These are phyloP conservation scores for Rhagophthalmus giganteus DNA, from an alignment of 2,888 invertebrate genomes.

Conservation along the genomic window DNA sequence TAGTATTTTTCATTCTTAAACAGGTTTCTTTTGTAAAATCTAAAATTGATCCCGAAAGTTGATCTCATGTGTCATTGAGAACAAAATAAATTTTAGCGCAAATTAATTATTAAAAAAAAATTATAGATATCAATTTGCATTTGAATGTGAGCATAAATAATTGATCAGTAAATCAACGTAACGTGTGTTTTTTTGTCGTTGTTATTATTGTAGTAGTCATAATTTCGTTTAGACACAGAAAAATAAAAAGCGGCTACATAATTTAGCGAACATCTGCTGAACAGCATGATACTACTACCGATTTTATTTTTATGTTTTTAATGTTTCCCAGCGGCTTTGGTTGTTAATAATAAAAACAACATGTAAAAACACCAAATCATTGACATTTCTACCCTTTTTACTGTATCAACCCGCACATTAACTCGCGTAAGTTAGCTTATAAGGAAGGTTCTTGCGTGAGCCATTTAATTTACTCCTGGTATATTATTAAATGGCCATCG, in stretches of 20 bases:
- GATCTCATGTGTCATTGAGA: conserved; percentile 1
- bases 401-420: conserved; percentile 27
- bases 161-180: conserved; percentile 11
- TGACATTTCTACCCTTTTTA: conserved; percentile 32
- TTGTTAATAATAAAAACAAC: conserved; percentile 14
- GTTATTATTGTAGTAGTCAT: too few species aligned
- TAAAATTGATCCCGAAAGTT: conserved; percentile 8
- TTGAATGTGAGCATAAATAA: conserved; percentile 5
- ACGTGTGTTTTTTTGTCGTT: too few species aligned
- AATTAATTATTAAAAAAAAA: too few species aligned
- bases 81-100: too few species aligned
- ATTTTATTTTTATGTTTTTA: conserved; percentile 35
- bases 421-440: conserved; percentile 11
- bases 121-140: too few species aligned
- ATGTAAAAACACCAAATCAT: conserved; percentile 23
- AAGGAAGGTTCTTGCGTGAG: conserved; percentile 40
- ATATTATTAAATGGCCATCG: conserved; percentile 49
- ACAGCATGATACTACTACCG: conserved; percentile 23
- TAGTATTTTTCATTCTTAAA: conserved; percentile 23
- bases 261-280: conserved; percentile 28
- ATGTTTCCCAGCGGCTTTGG: conserved; percentile 24
- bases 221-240: too few species aligned
- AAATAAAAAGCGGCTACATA: too few species aligned
- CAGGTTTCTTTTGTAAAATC: conserved; percentile 7
- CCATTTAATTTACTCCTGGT: conserved; percentile 42